These are phyloP conservation scores for Sinocyclocheilus grahami DNA, from an alignment of 2,113 vertebrate species.

Conservation along the genomic window DNA sequence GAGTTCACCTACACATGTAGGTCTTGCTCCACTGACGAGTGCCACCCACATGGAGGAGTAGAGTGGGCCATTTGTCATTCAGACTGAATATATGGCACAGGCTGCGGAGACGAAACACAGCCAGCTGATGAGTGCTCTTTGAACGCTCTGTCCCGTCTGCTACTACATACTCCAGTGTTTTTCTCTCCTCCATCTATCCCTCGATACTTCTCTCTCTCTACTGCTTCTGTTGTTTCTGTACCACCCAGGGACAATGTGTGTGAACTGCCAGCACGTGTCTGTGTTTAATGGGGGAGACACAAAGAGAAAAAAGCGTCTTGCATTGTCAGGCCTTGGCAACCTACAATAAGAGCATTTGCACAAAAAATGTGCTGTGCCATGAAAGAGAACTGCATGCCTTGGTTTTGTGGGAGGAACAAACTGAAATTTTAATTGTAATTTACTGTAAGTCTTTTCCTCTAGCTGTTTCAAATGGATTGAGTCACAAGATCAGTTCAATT, in stretches of 20 bases:
- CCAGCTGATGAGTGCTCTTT: constrained; percentile 44
- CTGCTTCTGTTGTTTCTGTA: constrained; percentile 18
- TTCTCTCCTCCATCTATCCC: not conserved
- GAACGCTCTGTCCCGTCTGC: not conserved
- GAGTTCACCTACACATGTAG: constrained; percentile 48
- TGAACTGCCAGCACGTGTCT: not conserved
- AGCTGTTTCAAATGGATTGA: not conserved
- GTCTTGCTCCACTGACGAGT: constrained; percentile 43
- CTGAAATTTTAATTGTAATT: not conserved
- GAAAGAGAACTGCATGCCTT: too few species aligned
- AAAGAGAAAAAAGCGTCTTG: not conserved
- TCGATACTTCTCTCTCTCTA: not conserved
- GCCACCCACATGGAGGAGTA: constrained; percentile 52
- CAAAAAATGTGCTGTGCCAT: too few species aligned
- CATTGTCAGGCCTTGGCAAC: not conserved
- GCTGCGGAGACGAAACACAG: constrained; percentile 15
- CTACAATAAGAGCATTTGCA: too few species aligned
- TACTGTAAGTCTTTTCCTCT: not conserved
- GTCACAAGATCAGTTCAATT: too few species aligned
- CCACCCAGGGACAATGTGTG: constrained; percentile 46
- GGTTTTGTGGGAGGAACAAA: too few species aligned
- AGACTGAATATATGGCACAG: constrained; percentile 34
- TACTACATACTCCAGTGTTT: constrained; percentile 7
- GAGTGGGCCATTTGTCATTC: constrained; percentile 44
- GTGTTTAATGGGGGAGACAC: not conserved